phyloP scores from a whole-genome alignment of 2,888 invertebrate genomes.

The Leptopilina syphax region DNA sequence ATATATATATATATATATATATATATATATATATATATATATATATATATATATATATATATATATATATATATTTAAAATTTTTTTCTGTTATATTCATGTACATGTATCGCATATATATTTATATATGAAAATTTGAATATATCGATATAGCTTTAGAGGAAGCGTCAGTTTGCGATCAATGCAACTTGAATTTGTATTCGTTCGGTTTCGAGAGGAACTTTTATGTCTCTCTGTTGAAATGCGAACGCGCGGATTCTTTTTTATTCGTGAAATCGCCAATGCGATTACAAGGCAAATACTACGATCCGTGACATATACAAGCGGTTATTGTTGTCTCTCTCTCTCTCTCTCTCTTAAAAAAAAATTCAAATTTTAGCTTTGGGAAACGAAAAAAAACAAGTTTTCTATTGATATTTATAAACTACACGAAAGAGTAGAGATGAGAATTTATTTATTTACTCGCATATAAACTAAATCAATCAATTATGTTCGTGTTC shows the following conservation, averaged over 20 bases:
- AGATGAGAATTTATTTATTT: not conserved
- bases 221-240: constrained; percentile 30
- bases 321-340: constrained; percentile 13
- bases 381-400: not conserved
- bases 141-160: constrained; percentile 22
- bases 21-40: no score
- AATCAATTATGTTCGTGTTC: no score
- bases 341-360: not conserved
- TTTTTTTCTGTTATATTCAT: no score
- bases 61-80: no score
- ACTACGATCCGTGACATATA: constrained; percentile 36
- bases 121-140: constrained; percentile 4
- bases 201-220: constrained; percentile 6
- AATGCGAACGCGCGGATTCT: constrained; percentile 23
- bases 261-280: constrained; percentile 39
- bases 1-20: no score
- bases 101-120: no score
- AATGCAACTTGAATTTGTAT: constrained; percentile 36
- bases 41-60: no score
- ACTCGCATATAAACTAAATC: not conserved
- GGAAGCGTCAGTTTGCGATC: constrained; percentile 29
- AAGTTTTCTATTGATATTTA: not conserved
- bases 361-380: constrained; percentile 5
- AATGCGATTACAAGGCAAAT: constrained; percentile 38
- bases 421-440: not conserved